Evolutionary conservation across 2,888 invertebrate species (phyloP), one percentile per base, ranked within the genome.

Genomic region (Therioaphis trifolii): DNA sequence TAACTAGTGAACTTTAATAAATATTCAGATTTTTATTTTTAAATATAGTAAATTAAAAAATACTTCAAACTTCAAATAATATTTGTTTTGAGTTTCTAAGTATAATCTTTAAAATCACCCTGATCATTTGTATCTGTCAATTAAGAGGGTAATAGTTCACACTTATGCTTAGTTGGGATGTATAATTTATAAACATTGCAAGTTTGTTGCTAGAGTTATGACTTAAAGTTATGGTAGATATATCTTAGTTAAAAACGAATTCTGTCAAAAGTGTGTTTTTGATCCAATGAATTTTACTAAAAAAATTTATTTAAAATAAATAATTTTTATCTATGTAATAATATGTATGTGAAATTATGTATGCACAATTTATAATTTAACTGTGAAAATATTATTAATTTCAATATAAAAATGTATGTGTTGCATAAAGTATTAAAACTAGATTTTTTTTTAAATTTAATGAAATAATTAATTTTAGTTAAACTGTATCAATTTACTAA

Each of bases 201-300:
- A 78, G 68, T 68, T 68, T 21, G 68, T 27, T 52, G 52, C 52
- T 52, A 24, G 40, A 63, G 29, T 74, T 14, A 35, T 71, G 7
- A 35, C 35, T 35, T n/a, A 35, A 35, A 35, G 7, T 35, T 35
- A 35, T 35, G 35, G 35, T 35, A 7, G 35, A 5, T 5, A 35
- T 35, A 35, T 35, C 3, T 35, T 35, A 35, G 7, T 5, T 35
- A 35, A 35, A 7, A 35, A 35, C 35, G 3, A 5, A 35, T 5
- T 5, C 7, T 35, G 7, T 35, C 35, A 35, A 5, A 5, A 5
- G 7, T 35, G 35, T 35, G 4, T 5, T 35, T 35, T 35, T 55
- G 9, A 9, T 24, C 18, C 4, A 74, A 55, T 18, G n/a, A 18
- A 15, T 35, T 24, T 0, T 55, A 55, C 52, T n/a, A 71, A 18